Evolutionary conservation across 1,140 invertebrate genomes (phyloP), one percentile per base, ranked within the genome.

Genomic region (Drosophila quadrilineata): DNA sequence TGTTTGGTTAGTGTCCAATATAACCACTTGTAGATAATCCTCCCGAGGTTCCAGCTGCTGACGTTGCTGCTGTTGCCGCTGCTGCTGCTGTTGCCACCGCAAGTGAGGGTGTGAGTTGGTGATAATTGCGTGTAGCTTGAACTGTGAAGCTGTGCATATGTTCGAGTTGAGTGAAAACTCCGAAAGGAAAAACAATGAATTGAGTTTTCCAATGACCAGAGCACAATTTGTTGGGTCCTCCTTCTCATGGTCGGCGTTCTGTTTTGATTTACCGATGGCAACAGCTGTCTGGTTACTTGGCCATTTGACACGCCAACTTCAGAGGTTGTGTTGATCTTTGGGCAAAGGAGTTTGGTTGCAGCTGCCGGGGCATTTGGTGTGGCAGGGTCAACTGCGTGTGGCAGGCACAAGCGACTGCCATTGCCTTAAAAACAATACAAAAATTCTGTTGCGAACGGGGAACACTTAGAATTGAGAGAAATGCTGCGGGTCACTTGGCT

Each of bases 71-170:
- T n/a, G 22, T 3, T 10, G 16, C 22, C 21, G 6, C 24, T 10
- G 10, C 36, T 17, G 9, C 9, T 6, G 21, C 12, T n/a, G 19
- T 3, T 17, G n/a, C 16, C 14, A 10, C 6, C n/a, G 21, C 6
- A 24, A 19, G 33, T 22, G 71, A 62, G 72, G 75, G 70, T 79
- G 75, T 69, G 66, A 67, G 48, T 48, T 31, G n/a, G n/a, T 40
- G 59, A 52, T 72, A 82, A 82, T 80, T 87, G 75, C 45, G n/a
- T n/a, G n/a, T 35, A 35, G 10, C 53, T 56, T 85, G 48, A 82
- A 64, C 79, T 86, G 69, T 86, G 82, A 86, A 82, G 80, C 73
- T 77, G 79, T 43, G 40, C 76, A 82, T 84, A 82, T 82, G 76
- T 66, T 58, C 33, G 3, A 41, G 28, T 14, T 3, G 21, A 10